phyloP scores from a whole-genome alignment of 2,797 vertebrate genomes.

The Buceros bicornis region DNA sequence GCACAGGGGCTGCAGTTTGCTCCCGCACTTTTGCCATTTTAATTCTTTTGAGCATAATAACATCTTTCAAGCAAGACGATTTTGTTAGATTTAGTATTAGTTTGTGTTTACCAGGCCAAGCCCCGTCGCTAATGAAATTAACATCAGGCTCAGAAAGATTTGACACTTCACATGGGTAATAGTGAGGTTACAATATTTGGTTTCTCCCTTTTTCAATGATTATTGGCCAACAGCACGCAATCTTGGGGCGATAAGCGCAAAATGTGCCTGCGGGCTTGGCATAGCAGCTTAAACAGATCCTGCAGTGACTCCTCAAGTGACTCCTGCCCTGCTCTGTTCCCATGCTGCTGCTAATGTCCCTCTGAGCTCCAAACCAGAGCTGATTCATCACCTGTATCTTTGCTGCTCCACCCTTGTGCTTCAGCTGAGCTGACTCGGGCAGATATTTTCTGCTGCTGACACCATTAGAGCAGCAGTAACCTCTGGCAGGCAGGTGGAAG shows the following conservation, averaged over 20 bases:
- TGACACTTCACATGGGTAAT: not conserved
- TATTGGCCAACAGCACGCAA: not conserved
- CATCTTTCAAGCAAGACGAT: not conserved
- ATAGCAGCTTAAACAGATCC: not conserved
- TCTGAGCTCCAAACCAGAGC: not conserved
- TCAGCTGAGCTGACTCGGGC: not conserved
- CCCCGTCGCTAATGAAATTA: not conserved
- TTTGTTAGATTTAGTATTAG: not conserved
- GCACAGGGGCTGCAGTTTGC: not conserved
- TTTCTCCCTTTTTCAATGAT: not conserved
- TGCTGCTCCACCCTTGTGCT: not conserved
- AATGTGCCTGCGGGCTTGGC: not conserved
- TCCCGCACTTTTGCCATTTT: not conserved
- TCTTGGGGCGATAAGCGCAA: not conserved
- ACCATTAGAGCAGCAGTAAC: constrained; percentile 33
- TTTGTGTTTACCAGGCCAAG: not conserved
- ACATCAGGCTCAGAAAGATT: not conserved
- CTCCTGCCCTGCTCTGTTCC: not conserved
- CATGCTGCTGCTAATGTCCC: not conserved
- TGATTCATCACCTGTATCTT: not conserved
- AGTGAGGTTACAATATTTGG: accelerated
- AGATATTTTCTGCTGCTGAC: constrained; percentile 4
- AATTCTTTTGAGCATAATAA: not conserved
- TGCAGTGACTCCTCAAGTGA: not conserved
- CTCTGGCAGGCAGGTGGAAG: constrained; percentile 66